Evolutionary conservation across 2,888 invertebrate species (phyloP).

Genomic region (Argyresthia albistria): DNA sequence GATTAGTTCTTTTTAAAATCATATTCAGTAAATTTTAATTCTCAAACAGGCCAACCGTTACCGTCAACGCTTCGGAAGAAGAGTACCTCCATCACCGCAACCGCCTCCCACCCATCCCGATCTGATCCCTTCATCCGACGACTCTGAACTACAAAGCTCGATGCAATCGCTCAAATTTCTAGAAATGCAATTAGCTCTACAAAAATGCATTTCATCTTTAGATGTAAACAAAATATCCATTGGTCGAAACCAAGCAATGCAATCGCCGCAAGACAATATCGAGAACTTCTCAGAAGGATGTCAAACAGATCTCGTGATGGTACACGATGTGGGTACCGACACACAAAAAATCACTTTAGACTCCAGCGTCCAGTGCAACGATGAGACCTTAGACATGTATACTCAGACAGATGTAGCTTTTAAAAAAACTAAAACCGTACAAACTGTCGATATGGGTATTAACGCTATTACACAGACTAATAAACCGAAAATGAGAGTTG

Average conservation of each 20-base stretch:
- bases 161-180: conserved; percentile 37
- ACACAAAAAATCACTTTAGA: conserved; percentile 52
- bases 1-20: not conserved
- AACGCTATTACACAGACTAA: conserved; percentile 45
- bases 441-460: conserved; percentile 31
- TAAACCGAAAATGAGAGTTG: conserved; percentile 36
- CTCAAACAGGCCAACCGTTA: conserved; percentile 65
- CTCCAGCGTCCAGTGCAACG: conserved; percentile 43
- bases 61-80: conserved; percentile 54
- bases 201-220: conserved; percentile 48
- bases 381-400: conserved; percentile 44
- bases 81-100: conserved; percentile 39
- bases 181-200: conserved; percentile 56
- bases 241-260: conserved; percentile 45
- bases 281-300: conserved; percentile 47
- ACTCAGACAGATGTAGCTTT: conserved; percentile 48
- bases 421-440: conserved; percentile 46
- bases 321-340: conserved; percentile 48
- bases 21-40: conserved; percentile 16
- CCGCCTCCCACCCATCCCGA: conserved; percentile 39
- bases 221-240: conserved; percentile 44
- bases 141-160: conserved; percentile 37
- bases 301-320: conserved; percentile 54
- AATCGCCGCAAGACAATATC: conserved; percentile 49
- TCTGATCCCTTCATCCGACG: conserved; percentile 28